Evolutionary conservation across 2,797 vertebrate genomes (phyloP).

Genomic region (Lagocephalus sceleratus): DNA sequence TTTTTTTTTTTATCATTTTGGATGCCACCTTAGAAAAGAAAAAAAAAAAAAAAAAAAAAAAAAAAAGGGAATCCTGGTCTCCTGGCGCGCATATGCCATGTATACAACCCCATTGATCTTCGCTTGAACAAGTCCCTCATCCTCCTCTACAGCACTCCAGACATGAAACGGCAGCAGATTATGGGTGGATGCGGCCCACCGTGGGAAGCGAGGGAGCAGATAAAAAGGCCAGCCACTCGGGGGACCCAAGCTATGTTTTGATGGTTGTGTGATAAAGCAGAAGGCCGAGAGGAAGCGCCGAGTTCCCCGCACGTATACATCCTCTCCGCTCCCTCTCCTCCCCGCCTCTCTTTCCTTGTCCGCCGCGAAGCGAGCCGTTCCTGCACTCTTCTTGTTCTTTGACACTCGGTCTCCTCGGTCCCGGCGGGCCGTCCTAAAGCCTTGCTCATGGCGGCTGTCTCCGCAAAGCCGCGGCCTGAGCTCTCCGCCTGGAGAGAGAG

Average conservation of each 20-base stretch:
- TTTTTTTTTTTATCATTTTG: constrained; percentile 40
- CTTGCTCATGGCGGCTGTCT: constrained; percentile 62
- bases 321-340: constrained; percentile 2
- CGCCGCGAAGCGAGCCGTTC: constrained; percentile 31
- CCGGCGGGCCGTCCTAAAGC: constrained; percentile 55
- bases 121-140: constrained; percentile 72
- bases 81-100: constrained; percentile 57
- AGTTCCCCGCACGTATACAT: constrained; percentile 28
- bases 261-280: constrained; percentile 67
- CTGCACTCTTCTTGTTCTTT: constrained; percentile 60
- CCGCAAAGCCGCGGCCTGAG: constrained; percentile 65
- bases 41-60: constrained; percentile 22
- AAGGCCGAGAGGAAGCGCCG: constrained; percentile 46
- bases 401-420: constrained; percentile 44
- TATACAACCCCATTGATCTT: constrained; percentile 72
- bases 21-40: constrained; percentile 46
- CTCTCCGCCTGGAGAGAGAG: constrained; percentile 47
- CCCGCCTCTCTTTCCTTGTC: constrained; percentile 36
- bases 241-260: constrained; percentile 70
- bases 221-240: constrained; percentile 62
- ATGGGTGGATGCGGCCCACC: constrained; percentile 68
- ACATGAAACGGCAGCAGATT: constrained; percentile 75
- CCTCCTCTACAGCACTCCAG: constrained; percentile 59
- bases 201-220: constrained; percentile 70
- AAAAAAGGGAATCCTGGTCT: constrained; percentile 32